These are phyloP conservation scores for Micrasema longulum DNA, from an alignment of 1,140 invertebrate genomes.

Conservation along the genomic window DNA sequence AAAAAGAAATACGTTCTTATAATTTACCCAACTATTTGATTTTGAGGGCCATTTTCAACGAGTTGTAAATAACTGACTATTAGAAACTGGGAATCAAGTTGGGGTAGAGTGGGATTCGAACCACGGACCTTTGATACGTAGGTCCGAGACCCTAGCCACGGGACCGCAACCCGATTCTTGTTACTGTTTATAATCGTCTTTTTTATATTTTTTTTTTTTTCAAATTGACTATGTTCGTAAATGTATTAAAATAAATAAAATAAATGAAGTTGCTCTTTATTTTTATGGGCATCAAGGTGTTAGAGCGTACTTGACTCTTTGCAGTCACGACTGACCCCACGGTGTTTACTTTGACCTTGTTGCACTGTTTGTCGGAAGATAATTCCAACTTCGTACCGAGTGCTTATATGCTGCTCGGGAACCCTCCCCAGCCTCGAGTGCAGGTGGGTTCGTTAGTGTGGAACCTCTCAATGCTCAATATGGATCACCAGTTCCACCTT, in stretches of 20 bases:
- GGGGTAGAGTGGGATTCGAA: too few relatives aligned
- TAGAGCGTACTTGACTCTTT: background rate
- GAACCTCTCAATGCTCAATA: background rate
- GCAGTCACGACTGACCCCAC: conserved; percentile 19
- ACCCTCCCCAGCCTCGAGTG: background rate
- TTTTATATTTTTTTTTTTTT: too few relatives aligned
- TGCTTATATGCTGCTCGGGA: background rate
- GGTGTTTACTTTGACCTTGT: conserved; percentile 8
- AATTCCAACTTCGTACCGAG: background rate
- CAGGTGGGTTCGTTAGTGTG: conserved; percentile 3
- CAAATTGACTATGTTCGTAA: background rate
- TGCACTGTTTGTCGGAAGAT: conserved; percentile 11
- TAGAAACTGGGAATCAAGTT: too few relatives aligned
- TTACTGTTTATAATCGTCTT: too few relatives aligned
- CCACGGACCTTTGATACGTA: too few relatives aligned
- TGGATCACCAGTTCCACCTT: background rate
- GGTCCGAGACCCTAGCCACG: too few relatives aligned
- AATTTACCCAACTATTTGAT: too few relatives aligned
- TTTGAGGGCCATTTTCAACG: too few relatives aligned
- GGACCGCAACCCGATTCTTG: too few relatives aligned
- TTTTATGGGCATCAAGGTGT: conserved; percentile 2
- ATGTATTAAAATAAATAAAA: background rate
- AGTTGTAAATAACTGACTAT: too few relatives aligned
- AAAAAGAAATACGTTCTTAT: too few relatives aligned
- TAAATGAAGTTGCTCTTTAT: too few relatives aligned